These are phyloP conservation scores for Perithous albicinctus DNA, from an alignment of 2,888 invertebrate species.

Conservation along the genomic window DNA sequence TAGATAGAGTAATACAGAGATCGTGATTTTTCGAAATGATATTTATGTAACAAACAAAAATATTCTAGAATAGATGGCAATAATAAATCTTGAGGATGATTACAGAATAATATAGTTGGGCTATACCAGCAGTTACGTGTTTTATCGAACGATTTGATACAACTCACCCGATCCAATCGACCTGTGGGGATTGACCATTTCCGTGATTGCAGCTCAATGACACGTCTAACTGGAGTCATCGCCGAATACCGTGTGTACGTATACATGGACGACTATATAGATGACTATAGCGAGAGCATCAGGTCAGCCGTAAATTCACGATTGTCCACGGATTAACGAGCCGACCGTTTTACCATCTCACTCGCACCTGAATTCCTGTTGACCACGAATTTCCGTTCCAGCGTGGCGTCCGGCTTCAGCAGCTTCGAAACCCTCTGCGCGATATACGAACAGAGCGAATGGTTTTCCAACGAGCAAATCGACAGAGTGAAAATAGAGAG, in stretches of 20 bases:
- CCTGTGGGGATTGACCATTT: slow-evolving; percentile 52
- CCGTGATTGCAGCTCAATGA: slow-evolving; percentile 63
- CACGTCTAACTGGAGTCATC: slow-evolving; percentile 64
- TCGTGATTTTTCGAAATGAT: neutral
- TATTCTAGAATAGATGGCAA: neutral
- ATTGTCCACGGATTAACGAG: slow-evolving; percentile 65
- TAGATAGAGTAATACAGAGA: too few relatives aligned
- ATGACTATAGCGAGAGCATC: slow-evolving; percentile 6
- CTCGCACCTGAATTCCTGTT: slow-evolving; percentile 20
- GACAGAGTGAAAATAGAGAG: slow-evolving; percentile 12
- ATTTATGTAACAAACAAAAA: neutral
- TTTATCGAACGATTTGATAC: slow-evolving; percentile 19
- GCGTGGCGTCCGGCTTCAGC: slow-evolving; percentile 18
- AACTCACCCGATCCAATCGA: slow-evolving; percentile 33
- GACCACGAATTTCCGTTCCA: slow-evolving; percentile 50
- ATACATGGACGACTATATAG: neutral
- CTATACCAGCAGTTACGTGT: slow-evolving; percentile 13
- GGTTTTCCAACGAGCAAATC: slow-evolving; percentile 39
- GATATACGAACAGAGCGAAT: slow-evolving; percentile 27
- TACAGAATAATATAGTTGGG: neutral
- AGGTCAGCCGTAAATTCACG: slow-evolving; percentile 64
- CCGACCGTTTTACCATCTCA: slow-evolving; percentile 29
- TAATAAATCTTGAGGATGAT: neutral
- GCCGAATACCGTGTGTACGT: slow-evolving; percentile 38
- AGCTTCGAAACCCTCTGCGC: slow-evolving; percentile 29